Base-by-base conservation (phyloP, 1,140 invertebrate species). In the Anagrus nilaparvatae region DNA sequence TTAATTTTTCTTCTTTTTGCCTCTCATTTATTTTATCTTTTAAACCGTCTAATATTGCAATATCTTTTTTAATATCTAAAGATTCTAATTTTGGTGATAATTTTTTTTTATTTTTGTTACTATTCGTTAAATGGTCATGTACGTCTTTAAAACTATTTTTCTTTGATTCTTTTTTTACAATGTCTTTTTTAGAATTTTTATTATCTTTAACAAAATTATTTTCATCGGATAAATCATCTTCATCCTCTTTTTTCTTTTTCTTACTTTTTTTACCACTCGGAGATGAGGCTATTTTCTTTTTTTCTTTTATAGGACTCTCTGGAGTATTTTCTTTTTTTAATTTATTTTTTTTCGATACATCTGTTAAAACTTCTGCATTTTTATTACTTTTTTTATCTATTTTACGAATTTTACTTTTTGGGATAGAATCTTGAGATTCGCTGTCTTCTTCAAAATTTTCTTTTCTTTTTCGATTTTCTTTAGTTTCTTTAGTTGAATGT, bases 11-110 rank as follows among this genome's bases (percentile, higher is more conserved):
- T 39, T 77, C 71, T n/a, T 75, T 72, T 47, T 73, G 63, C 40
- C 76, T 65, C 55, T 76, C 75, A 52, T 78, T 81, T 32, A 81
- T 79, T 47, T 76, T 74, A 51, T 81, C 64, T 38, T 68, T 68
- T 37, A 67, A 48, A 52, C 63, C 59, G 34, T 68, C 65, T 33
- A 66, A 53, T 4, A 60, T 67, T 19, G 67, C 65, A 28, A 65
- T 51, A 54, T 68, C 65, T 33, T 65, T 62, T 45, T 62, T 55
- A 46, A 45, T 56, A 14, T 57, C 46, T 32, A 58, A 50, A 21
- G 56, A 46, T 32, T 55, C 42, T 35, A 60, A 46, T n/a, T n/a
- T n/a, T n/a, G n/a, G n/a, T n/a, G n/a, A n/a, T n/a, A 6, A 44
- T 14, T 47, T 60, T 62, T 28, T 55, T 59, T 19, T 58, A 47